Percentiles rank a stretch among this genome's conserved stretches.
These are phyloP conservation scores for Cariama cristata DNA, from an alignment of 2,113 vertebrate genomes.

Conservation along the genomic window DNA sequence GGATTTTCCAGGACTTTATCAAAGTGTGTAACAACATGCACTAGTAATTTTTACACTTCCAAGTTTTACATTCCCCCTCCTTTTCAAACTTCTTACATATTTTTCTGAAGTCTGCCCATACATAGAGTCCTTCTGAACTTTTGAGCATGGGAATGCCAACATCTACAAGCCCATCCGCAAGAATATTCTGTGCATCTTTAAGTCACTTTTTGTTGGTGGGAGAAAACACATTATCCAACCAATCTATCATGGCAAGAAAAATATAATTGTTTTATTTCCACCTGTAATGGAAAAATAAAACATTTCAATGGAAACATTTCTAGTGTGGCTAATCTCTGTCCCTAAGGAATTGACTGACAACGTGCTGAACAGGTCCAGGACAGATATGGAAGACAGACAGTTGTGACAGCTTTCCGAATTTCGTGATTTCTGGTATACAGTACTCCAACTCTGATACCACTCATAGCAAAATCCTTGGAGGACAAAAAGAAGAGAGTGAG, in stretches of 20 bases:
- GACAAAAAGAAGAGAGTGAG: not conserved
- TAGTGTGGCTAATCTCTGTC: constrained; percentile 40
- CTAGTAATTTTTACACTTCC: not conserved
- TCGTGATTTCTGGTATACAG: constrained; percentile 32
- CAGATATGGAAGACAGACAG: constrained; percentile 48
- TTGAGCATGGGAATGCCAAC: constrained; percentile 33
- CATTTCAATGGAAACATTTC: not conserved
- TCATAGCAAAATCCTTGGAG: constrained; percentile 59
- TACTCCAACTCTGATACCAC: constrained; percentile 42
- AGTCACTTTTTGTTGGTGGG: constrained; percentile 46
- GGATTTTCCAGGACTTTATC: not conserved
- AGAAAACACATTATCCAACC: constrained; percentile 48
- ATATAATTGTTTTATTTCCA: not conserved
- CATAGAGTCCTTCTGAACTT: constrained; percentile 43
- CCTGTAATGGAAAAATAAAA: not conserved
- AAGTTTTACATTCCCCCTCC: not conserved
- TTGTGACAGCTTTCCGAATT: constrained; percentile 19
- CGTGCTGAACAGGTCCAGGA: constrained; percentile 33
- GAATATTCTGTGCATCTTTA: constrained; percentile 1
- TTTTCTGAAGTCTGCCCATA: constrained; percentile 68
- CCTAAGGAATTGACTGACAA: constrained; percentile 40
- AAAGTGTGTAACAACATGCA: not conserved
- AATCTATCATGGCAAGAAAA: constrained; percentile 31
- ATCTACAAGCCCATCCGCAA: constrained; percentile 20
- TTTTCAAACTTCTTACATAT: not conserved